Evolutionary conservation across 2,888 invertebrate species (phyloP).

Genomic region (Eilema sororculum): DNA sequence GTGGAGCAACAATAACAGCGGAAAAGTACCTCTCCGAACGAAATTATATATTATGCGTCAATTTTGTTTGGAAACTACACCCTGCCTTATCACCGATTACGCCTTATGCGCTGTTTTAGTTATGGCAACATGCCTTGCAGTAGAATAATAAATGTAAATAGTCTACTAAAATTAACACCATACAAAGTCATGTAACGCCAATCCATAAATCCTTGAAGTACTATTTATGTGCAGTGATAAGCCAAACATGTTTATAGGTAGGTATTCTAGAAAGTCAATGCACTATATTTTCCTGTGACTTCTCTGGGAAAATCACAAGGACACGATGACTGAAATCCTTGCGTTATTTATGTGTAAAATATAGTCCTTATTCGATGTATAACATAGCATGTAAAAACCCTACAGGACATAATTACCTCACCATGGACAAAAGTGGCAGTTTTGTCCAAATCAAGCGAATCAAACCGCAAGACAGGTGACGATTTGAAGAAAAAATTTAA

Average conservation of each 20-base stretch:
- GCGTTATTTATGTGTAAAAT: neutral
- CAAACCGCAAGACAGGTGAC: neutral
- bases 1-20: neutral
- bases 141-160: neutral
- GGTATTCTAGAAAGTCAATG: constrained; percentile 35
- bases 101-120: neutral
- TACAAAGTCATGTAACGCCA: neutral
- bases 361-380: neutral
- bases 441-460: neutral
- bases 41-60: neutral
- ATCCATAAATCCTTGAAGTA: constrained; percentile 20
- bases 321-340: constrained; percentile 28
- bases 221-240: constrained; percentile 41
- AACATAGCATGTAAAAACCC: neutral
- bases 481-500: neutral
- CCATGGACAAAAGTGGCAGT: no score
- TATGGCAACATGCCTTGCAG: neutral
- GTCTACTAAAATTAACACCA: neutral
- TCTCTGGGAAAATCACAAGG: constrained; percentile 32
- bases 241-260: constrained; percentile 30
- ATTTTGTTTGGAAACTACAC: neutral
- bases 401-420: neutral
- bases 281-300: constrained; percentile 48
- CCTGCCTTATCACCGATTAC: neutral
- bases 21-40: neutral